These are phyloP conservation scores for Erpobdella octoculata DNA, from an alignment of 2,888 invertebrate species.

Conservation along the genomic window DNA sequence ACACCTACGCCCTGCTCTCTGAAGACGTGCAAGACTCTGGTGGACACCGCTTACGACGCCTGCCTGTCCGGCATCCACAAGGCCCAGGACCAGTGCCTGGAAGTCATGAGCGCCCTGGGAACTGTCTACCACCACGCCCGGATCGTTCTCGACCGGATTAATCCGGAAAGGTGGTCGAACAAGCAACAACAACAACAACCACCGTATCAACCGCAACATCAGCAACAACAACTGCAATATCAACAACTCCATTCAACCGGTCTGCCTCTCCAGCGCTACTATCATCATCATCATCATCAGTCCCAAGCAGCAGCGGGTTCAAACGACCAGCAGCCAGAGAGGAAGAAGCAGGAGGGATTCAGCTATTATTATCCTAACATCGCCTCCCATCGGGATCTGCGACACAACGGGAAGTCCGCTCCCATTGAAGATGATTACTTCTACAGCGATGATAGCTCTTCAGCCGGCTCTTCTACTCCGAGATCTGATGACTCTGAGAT, in stretches of 20 bases:
- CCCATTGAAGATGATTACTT: too few species aligned
- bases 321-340: too few species aligned
- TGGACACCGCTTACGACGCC: conserved; percentile 35
- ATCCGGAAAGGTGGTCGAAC: conserved; percentile 38
- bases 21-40: conserved; percentile 37
- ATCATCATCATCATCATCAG: not conserved
- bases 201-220: not conserved
- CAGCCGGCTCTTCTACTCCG: too few species aligned
- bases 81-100: conserved; percentile 38
- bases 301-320: not conserved
- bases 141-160: conserved; percentile 37
- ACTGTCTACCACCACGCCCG: conserved; percentile 37
- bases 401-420: too few species aligned
- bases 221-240: not conserved
- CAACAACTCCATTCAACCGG: not conserved
- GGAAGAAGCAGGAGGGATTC: too few species aligned
- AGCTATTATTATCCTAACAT: too few species aligned
- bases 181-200: conserved; percentile 28
- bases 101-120: conserved; percentile 36
- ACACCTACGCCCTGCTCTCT: too few species aligned
- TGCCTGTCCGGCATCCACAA: conserved; percentile 36
- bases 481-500: too few species aligned
- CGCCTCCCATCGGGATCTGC: too few species aligned
- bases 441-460: too few species aligned
- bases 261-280: not conserved